phyloP scores from a whole-genome alignment of 2,113 vertebrate species.

The Pseudois nayaur region DNA sequence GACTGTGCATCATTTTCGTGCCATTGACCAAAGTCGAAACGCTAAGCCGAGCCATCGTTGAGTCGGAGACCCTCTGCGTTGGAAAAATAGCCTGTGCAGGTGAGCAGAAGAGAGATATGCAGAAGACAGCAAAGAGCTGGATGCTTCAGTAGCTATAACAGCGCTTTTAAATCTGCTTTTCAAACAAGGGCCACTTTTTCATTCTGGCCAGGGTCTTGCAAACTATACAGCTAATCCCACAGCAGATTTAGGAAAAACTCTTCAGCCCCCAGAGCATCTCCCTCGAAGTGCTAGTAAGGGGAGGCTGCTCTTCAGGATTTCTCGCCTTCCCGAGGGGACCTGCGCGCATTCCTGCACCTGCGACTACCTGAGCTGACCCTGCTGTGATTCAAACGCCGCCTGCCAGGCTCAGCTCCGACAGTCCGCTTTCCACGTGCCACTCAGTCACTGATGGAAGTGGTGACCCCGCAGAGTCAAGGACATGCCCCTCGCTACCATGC shows the following conservation, averaged over 20 bases:
- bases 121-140: neutral
- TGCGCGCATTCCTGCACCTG: accelerated
- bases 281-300: too few relatives aligned
- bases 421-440: accelerated
- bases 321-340: neutral
- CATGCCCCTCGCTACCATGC: accelerated
- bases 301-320: too few relatives aligned
- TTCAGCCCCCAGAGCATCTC: too few relatives aligned
- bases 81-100: accelerated
- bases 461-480: neutral
- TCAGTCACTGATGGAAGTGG: accelerated
- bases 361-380: neutral
- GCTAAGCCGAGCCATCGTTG: neutral
- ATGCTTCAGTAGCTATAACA: accelerated
- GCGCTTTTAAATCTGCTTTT: neutral
- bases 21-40: neutral
- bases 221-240: accelerated
- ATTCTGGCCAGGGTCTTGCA: neutral
- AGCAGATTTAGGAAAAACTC: neutral
- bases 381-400: neutral
- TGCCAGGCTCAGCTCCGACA: accelerated
- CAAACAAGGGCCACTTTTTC: neutral
- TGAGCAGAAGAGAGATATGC: accelerated
- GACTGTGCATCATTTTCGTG: neutral
- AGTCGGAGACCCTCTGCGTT: neutral